Evolutionary conservation across 2,113 vertebrate species (phyloP).

Genomic region (Ailuropoda melanoleuca): DNA sequence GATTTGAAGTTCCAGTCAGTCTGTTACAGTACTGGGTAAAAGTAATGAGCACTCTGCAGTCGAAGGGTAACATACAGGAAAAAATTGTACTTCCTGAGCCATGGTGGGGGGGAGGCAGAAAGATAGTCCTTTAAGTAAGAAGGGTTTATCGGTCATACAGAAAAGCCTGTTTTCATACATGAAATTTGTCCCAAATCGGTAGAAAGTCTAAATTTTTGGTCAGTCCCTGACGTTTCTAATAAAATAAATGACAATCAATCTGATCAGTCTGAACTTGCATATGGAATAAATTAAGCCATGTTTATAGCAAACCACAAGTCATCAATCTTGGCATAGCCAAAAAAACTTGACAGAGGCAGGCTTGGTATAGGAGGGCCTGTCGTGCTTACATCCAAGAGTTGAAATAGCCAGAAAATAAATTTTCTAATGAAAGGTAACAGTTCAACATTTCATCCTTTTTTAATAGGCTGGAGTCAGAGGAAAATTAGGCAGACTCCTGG

Average conservation of each 20-base stretch:
- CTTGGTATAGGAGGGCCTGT: background rate
- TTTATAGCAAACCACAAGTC: background rate
- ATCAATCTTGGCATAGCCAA: background rate
- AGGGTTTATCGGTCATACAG: background rate
- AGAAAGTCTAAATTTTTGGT: background rate
- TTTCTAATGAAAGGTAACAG: slow-evolving; percentile 5
- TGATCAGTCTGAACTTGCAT: background rate
- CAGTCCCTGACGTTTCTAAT: background rate
- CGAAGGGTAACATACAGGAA: background rate
- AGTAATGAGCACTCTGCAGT: background rate
- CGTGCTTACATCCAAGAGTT: background rate
- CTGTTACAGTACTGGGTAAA: background rate
- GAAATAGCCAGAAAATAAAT: background rate
- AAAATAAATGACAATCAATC: background rate
- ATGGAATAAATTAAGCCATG: background rate
- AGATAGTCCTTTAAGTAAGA: background rate
- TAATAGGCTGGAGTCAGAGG: slow-evolving; percentile 97
- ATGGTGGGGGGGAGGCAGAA: background rate
- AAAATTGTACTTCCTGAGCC: background rate
- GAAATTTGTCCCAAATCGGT: background rate
- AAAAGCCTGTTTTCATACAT: background rate
- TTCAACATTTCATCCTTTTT: slow-evolving; percentile 50
- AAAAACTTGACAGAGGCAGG: background rate
- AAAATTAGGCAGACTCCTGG: slow-evolving; percentile 95
- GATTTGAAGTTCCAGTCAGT: background rate